Conservation (phyloP, 2,888 invertebrate genomes). For the Gymnosoma rotundatum region DNA sequence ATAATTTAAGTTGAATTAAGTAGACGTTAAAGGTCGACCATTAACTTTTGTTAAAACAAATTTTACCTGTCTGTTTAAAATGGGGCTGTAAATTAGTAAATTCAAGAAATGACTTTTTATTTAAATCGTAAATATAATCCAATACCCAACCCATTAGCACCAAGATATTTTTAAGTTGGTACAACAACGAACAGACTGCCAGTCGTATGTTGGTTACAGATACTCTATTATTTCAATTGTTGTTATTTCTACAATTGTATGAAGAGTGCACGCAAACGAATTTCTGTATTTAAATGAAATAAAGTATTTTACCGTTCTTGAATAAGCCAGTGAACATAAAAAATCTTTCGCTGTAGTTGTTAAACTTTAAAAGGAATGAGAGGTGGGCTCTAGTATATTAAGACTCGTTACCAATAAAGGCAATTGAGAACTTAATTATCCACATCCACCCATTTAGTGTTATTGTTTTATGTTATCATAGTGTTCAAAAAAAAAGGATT, state of each 20-base stretch:
- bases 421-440: constrained; percentile 71
- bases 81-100: constrained; percentile 75
- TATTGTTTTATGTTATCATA: constrained; percentile 20
- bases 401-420: constrained; percentile 46
- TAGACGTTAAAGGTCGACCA: constrained; percentile 28
- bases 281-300: constrained; percentile 17
- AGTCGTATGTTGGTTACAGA: constrained; percentile 32
- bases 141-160: neutral
- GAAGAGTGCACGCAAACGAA: constrained; percentile 16
- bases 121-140: constrained; percentile 16
- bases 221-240: constrained; percentile 17
- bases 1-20: too few species aligned
- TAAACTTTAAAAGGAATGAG: neutral
- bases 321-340: constrained; percentile 23
- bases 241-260: constrained; percentile 9
- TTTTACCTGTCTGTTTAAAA: constrained; percentile 1
- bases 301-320: constrained; percentile 33
- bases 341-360: constrained; percentile 2
- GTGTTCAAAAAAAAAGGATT: constrained; percentile 57
- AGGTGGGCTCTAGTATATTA: constrained; percentile 1
- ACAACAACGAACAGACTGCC: constrained; percentile 1
- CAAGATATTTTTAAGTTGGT: neutral
- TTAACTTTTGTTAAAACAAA: neutral
- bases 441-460: constrained; percentile 46
- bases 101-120: constrained; percentile 76